Base-by-base conservation (phyloP, 2,113 vertebrate species). In the Telmatochromis sp. region DNA sequence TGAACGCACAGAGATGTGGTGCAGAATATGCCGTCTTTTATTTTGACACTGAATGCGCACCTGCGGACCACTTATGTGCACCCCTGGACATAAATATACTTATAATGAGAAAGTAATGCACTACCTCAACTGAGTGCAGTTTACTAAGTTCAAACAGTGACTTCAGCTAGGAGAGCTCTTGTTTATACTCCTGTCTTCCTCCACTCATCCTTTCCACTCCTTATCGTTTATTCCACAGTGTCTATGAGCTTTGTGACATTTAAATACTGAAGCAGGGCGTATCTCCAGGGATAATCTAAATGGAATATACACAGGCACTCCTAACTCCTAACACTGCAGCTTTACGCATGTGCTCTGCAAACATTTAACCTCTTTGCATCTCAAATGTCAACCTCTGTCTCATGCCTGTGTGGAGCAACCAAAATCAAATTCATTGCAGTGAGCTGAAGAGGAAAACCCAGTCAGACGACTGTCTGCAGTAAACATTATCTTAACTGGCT, bases 361-460 rank as follows among this genome's bases (percentile, higher is more conserved):
- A 86, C 82, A 81, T 68, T 40, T 51, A 12, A 4, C 58, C 26
- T 82, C 40, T 19, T 51, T 1, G 1, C 37, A 17, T 1, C 86
- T 84, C n/a, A 90, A 91, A 92, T 91, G 88, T 92, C 90, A 92
- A 3, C 40, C 21, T 82, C 33, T 4, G 45, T 53, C 84, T 81
- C 78, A 81, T 60, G 19, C 33, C 26, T 12, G 15, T 19, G 28
- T 42, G 57, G 81, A 80, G 40, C 33, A 17, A 23, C 37, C 37
- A 51, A 54, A 79, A 86, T 87, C 45, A 12, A 15, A 89, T 33
- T 54, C 6, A 87, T 88, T 51, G 19, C 53, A 19, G 35, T 23
- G 71, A 73, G 79, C 58, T 26, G 57, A 37, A 57, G 26, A 80
- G 28, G n/a, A 80, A 60, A 79, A 9, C 79, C 75, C 81, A 73